Conservation (phyloP, 2,888 invertebrate genomes). For the Stratiomys singularior region DNA sequence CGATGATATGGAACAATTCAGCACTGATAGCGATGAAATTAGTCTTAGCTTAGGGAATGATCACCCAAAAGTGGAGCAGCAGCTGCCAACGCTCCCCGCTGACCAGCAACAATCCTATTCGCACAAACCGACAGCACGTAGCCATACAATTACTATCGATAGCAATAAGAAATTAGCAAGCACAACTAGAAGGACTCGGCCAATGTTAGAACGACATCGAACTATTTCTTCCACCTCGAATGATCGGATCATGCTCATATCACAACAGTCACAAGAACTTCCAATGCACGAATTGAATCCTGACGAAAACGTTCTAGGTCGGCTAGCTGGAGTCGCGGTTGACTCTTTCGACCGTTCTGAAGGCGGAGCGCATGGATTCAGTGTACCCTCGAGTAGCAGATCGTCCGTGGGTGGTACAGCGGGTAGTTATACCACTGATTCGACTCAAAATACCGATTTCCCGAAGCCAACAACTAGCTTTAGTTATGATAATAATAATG, state of each 20-base stretch:
- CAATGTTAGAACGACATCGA: constrained; percentile 61
- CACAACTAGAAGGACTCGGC: constrained; percentile 48
- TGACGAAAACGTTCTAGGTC: background rate
- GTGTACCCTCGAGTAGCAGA: constrained; percentile 30
- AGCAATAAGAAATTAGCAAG: constrained; percentile 47
- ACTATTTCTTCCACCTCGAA: constrained; percentile 60
- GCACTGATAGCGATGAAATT: constrained; percentile 80
- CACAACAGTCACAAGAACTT: constrained; percentile 48
- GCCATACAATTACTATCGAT: constrained; percentile 24
- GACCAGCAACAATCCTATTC: background rate
- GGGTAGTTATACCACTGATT: constrained; percentile 50
- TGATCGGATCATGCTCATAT: constrained; percentile 55
- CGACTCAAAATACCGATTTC: constrained; percentile 46
- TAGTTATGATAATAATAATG: constrained; percentile 53
- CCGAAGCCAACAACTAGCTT: constrained; percentile 50
- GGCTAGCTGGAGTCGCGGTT: background rate
- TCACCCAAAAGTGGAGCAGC: constrained; percentile 30
- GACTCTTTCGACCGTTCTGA: background rate
- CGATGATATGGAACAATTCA: constrained; percentile 83
- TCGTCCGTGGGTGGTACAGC: constrained; percentile 34
- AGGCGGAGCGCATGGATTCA: constrained; percentile 58
- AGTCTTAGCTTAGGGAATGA: constrained; percentile 54
- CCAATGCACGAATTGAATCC: constrained; percentile 33
- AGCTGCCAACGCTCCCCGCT: background rate
- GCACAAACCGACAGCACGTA: constrained; percentile 30